Evolutionary conservation across 2,888 invertebrate species (phyloP).

Genomic region (Drosophila anceps): DNA sequence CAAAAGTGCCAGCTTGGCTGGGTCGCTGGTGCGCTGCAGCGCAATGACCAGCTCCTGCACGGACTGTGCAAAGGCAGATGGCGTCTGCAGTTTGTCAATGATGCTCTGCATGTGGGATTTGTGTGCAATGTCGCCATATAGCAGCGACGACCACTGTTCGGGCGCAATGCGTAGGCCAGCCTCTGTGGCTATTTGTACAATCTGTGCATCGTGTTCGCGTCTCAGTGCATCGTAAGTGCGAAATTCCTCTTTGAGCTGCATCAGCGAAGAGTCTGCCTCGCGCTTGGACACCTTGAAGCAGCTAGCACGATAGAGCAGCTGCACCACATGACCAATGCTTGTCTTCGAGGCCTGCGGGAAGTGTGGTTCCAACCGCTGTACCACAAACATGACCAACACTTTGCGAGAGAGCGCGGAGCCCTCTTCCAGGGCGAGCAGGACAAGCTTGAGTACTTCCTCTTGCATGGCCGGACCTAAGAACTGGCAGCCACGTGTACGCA

Average conservation of each 20-base stretch:
- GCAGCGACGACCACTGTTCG: conserved; percentile 98
- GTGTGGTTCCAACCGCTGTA: conserved; percentile 97
- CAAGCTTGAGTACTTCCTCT: conserved; percentile 98
- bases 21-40: conserved; percentile 94
- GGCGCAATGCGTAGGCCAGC: conserved; percentile 98
- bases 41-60: conserved; percentile 96
- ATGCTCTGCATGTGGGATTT: conserved; percentile 99
- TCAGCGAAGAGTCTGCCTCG: conserved; percentile 97
- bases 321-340: conserved; percentile 99
- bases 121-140: conserved; percentile 97
- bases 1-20: conserved; percentile 91
- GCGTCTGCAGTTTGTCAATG: conserved; percentile 96
- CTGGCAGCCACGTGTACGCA: conserved; percentile 98
- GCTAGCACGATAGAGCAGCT: conserved; percentile 97
- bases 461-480: conserved; percentile 99
- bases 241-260: conserved; percentile 99
- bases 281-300: conserved; percentile 99
- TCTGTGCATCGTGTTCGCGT: conserved; percentile 98
- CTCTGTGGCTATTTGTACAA: conserved; percentile 99
- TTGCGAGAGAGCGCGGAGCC: conserved; percentile 97
- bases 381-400: conserved; percentile 99
- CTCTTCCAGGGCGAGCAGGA: conserved; percentile 96
- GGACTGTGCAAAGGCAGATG: conserved; percentile 95
- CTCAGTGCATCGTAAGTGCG: conserved; percentile 96
- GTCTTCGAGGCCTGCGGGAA: conserved; percentile 99